These are phyloP conservation scores for Staurois parvus DNA, from an alignment of 2,797 vertebrate genomes.

Conservation along the genomic window DNA sequence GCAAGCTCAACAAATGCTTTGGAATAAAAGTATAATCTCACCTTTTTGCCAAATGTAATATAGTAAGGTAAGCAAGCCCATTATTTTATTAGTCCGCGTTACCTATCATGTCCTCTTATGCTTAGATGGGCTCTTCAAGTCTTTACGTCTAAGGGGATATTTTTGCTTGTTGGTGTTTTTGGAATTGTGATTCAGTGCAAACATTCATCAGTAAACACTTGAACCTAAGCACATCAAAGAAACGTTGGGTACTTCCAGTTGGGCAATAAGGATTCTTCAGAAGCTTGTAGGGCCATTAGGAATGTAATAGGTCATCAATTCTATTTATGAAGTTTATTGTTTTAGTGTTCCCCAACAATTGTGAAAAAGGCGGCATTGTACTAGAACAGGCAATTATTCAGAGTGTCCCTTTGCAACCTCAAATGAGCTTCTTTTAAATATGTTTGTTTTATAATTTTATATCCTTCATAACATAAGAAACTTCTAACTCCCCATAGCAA, in stretches of 20 bases:
- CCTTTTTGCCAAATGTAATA: background rate
- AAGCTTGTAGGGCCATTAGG: background rate
- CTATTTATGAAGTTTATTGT: background rate
- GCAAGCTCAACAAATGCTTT: background rate
- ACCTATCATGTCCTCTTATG: background rate
- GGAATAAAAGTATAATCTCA: background rate
- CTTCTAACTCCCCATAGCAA: background rate
- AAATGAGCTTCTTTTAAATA: background rate
- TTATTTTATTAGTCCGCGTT: background rate
- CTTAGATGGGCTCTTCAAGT: background rate
- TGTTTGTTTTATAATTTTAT: conserved; percentile 46
- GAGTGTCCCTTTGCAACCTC: background rate
- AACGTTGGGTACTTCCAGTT: background rate
- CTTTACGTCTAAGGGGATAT: background rate
- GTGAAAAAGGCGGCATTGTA: background rate
- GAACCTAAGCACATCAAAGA: background rate
- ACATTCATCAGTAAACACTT: background rate
- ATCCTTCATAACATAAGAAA: background rate
- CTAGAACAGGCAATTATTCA: background rate
- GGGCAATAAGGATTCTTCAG: background rate
- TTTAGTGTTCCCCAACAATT: background rate
- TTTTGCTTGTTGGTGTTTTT: background rate
- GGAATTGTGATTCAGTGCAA: no score
- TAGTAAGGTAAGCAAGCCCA: background rate
- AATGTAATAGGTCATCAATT: background rate